Evolutionary conservation across 2,888 invertebrate species (phyloP).

Genomic region (Caenorhabditis afra): DNA sequence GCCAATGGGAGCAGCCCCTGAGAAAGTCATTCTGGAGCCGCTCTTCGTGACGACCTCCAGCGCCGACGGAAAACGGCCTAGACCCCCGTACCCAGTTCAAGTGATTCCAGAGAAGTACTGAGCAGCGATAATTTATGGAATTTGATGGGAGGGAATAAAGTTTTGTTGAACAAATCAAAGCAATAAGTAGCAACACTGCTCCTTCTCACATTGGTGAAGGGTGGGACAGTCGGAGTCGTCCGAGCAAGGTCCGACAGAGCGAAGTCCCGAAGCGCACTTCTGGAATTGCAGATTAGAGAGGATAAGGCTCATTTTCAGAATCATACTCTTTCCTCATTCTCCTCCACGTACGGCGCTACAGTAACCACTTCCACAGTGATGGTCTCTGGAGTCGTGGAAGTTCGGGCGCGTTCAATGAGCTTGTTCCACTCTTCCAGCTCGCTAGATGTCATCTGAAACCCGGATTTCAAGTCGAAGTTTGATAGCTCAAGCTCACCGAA

Average conservation of each 20-base stretch:
- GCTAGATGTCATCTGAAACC: slow-evolving; percentile 35
- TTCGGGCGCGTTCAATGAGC: slow-evolving; percentile 18
- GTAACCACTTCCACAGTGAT: slow-evolving; percentile 38
- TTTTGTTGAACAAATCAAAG: neutral
- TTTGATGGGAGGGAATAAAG: slow-evolving; percentile 9
- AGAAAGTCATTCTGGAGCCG: slow-evolving; percentile 20
- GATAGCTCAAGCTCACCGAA: slow-evolving; percentile 7
- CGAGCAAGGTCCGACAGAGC: slow-evolving; percentile 65
- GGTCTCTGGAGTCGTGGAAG: slow-evolving; percentile 10
- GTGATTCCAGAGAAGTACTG: slow-evolving; percentile 10
- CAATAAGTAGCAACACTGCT: slow-evolving; percentile 63
- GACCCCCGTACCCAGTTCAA: slow-evolving; percentile 45
- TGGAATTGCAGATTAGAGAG: no score
- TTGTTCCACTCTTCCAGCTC: slow-evolving; percentile 59
- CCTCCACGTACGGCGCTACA: slow-evolving; percentile 40
- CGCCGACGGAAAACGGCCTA: slow-evolving; percentile 15
- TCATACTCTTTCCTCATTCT: slow-evolving; percentile 30
- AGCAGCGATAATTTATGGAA: neutral
- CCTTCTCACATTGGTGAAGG: slow-evolving; percentile 63
- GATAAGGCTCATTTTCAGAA: neutral
- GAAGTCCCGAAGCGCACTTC: slow-evolving; percentile 63
- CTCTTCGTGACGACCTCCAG: slow-evolving; percentile 28
- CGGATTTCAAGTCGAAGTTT: neutral
- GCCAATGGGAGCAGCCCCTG: slow-evolving; percentile 9
- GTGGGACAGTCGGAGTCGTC: slow-evolving; percentile 69